Evolutionary conservation across 2,888 invertebrate genomes (phyloP), one percentile per base, ranked within the genome.

Genomic region (Parnassius smintheus): DNA sequence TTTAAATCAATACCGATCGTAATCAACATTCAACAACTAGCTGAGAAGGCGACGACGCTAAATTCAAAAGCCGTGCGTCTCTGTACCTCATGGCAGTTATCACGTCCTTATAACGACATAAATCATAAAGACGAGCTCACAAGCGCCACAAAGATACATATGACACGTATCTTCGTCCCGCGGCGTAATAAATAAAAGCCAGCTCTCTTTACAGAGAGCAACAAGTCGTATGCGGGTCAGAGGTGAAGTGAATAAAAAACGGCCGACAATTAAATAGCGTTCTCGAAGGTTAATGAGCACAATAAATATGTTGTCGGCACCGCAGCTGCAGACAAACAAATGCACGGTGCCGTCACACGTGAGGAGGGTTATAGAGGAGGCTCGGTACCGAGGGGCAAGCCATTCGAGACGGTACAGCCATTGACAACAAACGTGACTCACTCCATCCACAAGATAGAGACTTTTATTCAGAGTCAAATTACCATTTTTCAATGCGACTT

Each of bases 251-350:
- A 87, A 91, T 91, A 91, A 91, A 91, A 91, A 91, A 91, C 91
- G 88, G 86, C 87, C 88, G 85, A 91, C 91, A 91, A 91, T 91
- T 91, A 91, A 91, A 91, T 91, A 88, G 90, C 88, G 91, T 89
- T 91, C 91, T 90, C 87, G 88, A 91, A 91, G 91, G 91, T 91
- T 91, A 91, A 91, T 91, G 91, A 91, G 91, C 83, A 90, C 88
- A 88, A 91, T 91, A 91, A 91, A 91, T 91, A 91, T 90, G 91
- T 91, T 91, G 91, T 90, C 91, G 91, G 91, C 89, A 86, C 85
- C 84, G 85, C 90, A 90, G 90, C 90, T 91, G 90, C 88, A 82
- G 84, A 87, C 87, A 86, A 88, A 91, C 85, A 89, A 88, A 89
- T 85, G 88, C 85, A 85, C 82, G 76, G 80, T 74, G 76, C 82